A percentile compares a stretch with the other conserved stretches of the same genome.
Conservation (phyloP, 1,140 invertebrate species). For the Gryllus bimaculatus region DNA sequence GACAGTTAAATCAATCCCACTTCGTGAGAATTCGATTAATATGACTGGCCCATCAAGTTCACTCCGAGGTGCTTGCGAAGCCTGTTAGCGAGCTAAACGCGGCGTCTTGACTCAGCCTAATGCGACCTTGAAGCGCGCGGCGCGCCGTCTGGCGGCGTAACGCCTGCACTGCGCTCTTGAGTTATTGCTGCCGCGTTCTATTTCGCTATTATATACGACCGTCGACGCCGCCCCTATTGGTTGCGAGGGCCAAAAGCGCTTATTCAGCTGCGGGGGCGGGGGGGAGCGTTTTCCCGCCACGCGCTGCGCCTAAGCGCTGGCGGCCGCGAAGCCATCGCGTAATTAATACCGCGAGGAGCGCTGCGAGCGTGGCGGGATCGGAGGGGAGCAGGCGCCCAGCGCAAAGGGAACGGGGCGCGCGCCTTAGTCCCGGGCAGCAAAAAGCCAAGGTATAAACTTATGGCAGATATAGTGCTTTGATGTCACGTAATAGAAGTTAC, state of each 20-base stretch:
- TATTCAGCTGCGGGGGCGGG: not conserved
- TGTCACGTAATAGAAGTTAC: no score
- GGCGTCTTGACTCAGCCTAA: not conserved
- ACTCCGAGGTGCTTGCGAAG: not conserved
- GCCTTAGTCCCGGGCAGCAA: no score
- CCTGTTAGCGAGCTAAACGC: not conserved
- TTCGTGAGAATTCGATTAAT: not conserved
- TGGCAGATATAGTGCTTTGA: no score
- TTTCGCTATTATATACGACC: not conserved
- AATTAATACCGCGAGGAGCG: not conserved
- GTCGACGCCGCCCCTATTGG: not conserved
- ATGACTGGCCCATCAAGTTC: not conserved
- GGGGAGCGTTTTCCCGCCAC: not conserved
- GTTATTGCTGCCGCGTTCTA: not conserved
- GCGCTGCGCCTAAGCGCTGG: not conserved
- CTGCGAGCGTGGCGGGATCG: no score
- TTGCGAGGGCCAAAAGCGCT: not conserved
- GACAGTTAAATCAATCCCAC: not conserved
- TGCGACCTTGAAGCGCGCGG: not conserved
- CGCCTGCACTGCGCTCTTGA: not conserved
- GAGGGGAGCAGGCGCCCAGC: no score
- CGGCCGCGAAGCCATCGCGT: not conserved
- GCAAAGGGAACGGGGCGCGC: no score
- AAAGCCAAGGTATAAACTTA: no score
- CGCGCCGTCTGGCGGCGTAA: no score